Base-by-base conservation (phyloP, 2,888 invertebrate species). In the Brachyopa scutellaris region DNA sequence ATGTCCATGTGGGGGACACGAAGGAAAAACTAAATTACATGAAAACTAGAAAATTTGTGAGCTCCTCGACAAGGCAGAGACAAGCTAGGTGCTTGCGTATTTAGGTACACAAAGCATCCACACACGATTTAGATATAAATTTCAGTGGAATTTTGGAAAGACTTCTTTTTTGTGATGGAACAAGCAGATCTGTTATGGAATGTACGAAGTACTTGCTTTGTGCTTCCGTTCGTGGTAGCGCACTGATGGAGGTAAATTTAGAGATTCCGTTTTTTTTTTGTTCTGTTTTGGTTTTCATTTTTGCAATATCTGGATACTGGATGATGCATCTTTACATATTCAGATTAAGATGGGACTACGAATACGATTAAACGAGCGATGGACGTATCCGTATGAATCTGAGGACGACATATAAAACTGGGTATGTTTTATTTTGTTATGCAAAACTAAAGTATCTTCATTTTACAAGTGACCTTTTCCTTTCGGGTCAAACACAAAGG, bases 1-100 rank as follows among this genome's bases (percentile, higher is more conserved):
- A 61, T 61, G 61, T 61, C 45, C 19, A 61, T 17, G 59, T 6
- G 4, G 19, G 21, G 42, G 21, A 23, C 4, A 15, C 9, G 8
- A 15, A 38, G 1, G 6, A 15, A 15, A 38, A 38, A 15, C 13
- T 9, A 8, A 42, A 42, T 5, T 13, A 19, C 7, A n/a, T 8
- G 11, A 45, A 26, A 47, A 23, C 7, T 13, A 45, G 6, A 45
- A 45, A 45, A 11, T 21, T 47, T 47, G 11, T 47, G 8, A 47
- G 19, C n/a, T 26, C 23, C 42, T 23, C 23, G 11, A 23, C 23
- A 38, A 23, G 15, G 31, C 13, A 26, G 26, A 26, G 26, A 26
- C 6, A 26, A 26, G 4, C 26, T 36, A n/a, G 19, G 21, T 36
- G 13, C 21, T 2, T 5, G 19, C 33, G 33, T 19, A 19, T 36